Percentiles rank a stretch among this genome's conserved stretches.
Conservation (phyloP, 2,797 vertebrate species). For the Pristis pectinata region DNA sequence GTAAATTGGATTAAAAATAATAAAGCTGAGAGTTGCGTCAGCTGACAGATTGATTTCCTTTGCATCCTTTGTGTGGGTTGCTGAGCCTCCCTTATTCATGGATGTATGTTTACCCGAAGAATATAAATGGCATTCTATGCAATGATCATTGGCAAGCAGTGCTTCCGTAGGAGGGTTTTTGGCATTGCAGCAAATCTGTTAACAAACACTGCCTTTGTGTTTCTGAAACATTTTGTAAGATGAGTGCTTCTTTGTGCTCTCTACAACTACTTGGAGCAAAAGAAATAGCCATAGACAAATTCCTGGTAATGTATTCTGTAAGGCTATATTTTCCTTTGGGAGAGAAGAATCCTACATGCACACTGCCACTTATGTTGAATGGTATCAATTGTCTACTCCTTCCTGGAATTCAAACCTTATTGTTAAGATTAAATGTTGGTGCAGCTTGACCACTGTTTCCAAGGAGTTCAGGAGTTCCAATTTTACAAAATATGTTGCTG, state of each 20-base stretch:
- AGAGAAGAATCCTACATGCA: neutral
- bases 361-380: neutral
- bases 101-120: conserved; percentile 9
- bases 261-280: neutral
- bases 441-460: neutral
- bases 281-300: neutral
- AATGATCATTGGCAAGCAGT: conserved; percentile 27
- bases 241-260: neutral
- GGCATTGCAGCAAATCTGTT: conserved; percentile 13
- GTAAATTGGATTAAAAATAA: conserved; percentile 31
- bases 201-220: conserved; percentile 20
- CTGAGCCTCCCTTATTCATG: neutral
- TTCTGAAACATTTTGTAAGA: neutral
- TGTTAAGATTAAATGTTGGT: neutral
- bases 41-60: conserved; percentile 8
- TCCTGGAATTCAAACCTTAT: neutral
- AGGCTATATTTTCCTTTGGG: neutral
- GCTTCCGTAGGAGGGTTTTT: neutral
- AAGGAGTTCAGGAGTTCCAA: neutral
- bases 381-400: neutral
- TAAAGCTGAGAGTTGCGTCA: conserved; percentile 11
- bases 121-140: conserved; percentile 14
- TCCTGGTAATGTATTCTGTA: neutral
- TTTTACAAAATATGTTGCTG: too few species aligned
- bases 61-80: conserved; percentile 4